Percentiles rank a stretch among this genome's conserved stretches.
These are phyloP conservation scores for Leptogaster cylindrica DNA, from an alignment of 2,888 invertebrate genomes.

Conservation along the genomic window DNA sequence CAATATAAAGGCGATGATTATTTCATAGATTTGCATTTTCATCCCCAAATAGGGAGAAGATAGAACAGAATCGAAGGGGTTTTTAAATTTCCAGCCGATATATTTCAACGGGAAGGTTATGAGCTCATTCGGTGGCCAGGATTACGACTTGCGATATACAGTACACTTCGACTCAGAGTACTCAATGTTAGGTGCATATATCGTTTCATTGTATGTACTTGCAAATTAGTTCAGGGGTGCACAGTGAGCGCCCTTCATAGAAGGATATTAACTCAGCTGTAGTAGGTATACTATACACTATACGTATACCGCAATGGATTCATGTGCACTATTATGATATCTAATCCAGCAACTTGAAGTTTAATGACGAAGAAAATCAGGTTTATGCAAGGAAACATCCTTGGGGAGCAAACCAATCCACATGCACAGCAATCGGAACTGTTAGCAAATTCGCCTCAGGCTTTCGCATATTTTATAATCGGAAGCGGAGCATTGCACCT, in stretches of 20 bases:
- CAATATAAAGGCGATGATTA: constrained; percentile 14
- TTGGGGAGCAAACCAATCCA: neutral
- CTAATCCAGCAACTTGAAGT: neutral
- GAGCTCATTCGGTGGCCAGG: constrained; percentile 1
- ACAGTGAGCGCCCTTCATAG: neutral
- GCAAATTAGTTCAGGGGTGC: neutral
- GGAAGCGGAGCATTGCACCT: no score
- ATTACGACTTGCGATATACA: neutral
- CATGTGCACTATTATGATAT: neutral
- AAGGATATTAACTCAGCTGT: neutral
- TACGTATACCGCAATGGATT: no score
- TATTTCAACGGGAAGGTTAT: neutral
- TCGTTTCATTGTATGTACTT: neutral
- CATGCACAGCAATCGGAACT: no score
- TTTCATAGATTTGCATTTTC: constrained; percentile 11
- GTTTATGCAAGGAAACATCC: neutral
- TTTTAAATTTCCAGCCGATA: constrained; percentile 10
- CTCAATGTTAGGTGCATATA: neutral
- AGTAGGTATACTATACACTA: no score
- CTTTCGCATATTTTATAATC: no score
- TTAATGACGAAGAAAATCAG: neutral
- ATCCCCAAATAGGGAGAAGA: no score
- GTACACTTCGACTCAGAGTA: neutral
- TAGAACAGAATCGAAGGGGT: no score
- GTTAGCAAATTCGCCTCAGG: no score